A percentile compares a stretch with the other conserved stretches of the same genome.
phyloP scores from a whole-genome alignment of 2,888 invertebrate species.

The Acrobasis repandana region DNA sequence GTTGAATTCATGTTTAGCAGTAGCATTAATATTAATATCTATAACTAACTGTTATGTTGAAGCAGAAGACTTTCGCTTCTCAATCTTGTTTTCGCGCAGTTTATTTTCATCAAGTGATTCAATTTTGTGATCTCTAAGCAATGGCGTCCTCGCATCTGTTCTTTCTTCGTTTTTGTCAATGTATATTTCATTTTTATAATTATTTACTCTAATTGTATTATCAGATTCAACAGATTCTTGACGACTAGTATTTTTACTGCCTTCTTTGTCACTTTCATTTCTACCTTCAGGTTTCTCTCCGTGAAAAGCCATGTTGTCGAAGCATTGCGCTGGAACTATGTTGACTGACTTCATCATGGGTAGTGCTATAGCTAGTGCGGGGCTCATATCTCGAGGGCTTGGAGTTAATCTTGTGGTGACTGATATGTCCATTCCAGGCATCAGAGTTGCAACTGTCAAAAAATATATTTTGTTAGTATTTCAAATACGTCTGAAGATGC shows the following conservation, averaged over 20 bases:
- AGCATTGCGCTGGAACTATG: constrained; percentile 74
- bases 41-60: constrained; percentile 62
- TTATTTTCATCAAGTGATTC: constrained; percentile 77
- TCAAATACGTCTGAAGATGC: background rate
- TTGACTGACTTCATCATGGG: constrained; percentile 84
- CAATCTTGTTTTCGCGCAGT: constrained; percentile 69
- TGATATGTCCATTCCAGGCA: constrained; percentile 84
- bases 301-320: constrained; percentile 78
- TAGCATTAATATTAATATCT: constrained; percentile 30
- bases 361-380: constrained; percentile 84
- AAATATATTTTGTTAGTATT: constrained; percentile 32
- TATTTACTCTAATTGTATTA: constrained; percentile 63
- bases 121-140: constrained; percentile 73
- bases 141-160: constrained; percentile 71
- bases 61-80: constrained; percentile 76
- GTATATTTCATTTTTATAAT: constrained; percentile 68
- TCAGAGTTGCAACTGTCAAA: constrained; percentile 75
- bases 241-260: constrained; percentile 58
- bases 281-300: constrained; percentile 60
- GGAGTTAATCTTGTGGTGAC: constrained; percentile 86
- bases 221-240: constrained; percentile 67
- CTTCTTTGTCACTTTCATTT: constrained; percentile 44
- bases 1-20: constrained; percentile 36
- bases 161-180: constrained; percentile 65
- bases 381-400: constrained; percentile 86